Conservation (phyloP, 2,113 vertebrate species). For the Gobius niger region DNA sequence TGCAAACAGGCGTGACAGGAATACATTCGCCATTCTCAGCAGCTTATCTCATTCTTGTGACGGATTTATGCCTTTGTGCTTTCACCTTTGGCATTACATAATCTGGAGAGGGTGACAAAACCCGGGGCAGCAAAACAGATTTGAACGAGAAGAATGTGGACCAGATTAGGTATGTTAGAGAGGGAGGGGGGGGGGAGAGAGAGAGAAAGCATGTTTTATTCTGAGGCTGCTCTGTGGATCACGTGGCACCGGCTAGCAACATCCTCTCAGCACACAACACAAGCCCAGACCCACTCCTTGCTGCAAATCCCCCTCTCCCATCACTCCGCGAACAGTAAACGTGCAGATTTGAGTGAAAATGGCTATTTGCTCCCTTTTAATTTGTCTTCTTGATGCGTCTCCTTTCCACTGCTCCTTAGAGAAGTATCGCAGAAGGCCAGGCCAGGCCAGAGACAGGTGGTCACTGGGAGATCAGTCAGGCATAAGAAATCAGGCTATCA, state of each 20-base stretch:
- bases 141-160: slow-evolving; percentile 65
- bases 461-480: slow-evolving; percentile 67
- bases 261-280: slow-evolving; percentile 41
- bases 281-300: slow-evolving; percentile 19
- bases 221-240: slow-evolving; percentile 50
- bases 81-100: slow-evolving; percentile 64
- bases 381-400: slow-evolving; percentile 32
- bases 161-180: slow-evolving; percentile 51
- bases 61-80: slow-evolving; percentile 52
- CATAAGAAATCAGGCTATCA: slow-evolving; percentile 71
- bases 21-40: slow-evolving; percentile 33
- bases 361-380: slow-evolving; percentile 28
- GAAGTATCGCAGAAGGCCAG: slow-evolving; percentile 37
- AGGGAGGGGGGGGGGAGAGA: neutral
- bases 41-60: slow-evolving; percentile 67
- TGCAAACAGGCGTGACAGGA: slow-evolving; percentile 19
- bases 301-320: slow-evolving; percentile 23
- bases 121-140: slow-evolving; percentile 57
- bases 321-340: neutral
- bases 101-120: slow-evolving; percentile 62
- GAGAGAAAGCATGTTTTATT: slow-evolving; percentile 21
- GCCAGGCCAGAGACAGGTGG: slow-evolving; percentile 69
- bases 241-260: slow-evolving; percentile 42
- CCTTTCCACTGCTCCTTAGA: slow-evolving; percentile 23
- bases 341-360: neutral